Evolutionary conservation across 2,113 vertebrate genomes (phyloP), one percentile per base, ranked within the genome.

Genomic region (Notothenia coriiceps): DNA sequence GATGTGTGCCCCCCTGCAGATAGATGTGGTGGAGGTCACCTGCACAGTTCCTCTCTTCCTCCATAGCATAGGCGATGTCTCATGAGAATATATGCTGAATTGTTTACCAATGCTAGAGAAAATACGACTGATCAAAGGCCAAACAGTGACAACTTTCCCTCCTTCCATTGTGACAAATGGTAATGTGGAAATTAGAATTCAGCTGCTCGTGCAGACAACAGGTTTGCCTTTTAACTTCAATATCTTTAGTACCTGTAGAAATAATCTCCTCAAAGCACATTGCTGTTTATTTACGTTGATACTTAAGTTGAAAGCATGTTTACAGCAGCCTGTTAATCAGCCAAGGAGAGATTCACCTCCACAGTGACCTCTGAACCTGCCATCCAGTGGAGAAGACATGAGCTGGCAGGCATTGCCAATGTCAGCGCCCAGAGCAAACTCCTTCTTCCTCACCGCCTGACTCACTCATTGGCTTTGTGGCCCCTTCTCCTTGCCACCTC

Each of bases 331-430:
- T 79, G 86, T 82, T 86, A 86, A 79, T 93, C 88, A 89, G 84
- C 92, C 92, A 95, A 94, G 93, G 91, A 94, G 91, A 91, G 61
- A 49, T 80, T 94, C 93, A 94, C 93, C 93, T 94, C 93, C 88
- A 91, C 80, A 77, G 77, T 88, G 90, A 95, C 94, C 93, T 91
- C 80, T 88, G 92, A 94, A 92, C 92, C 90, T 92, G 90, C 89
- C 86, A 87, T 92, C 87, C 93, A 91, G 88, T 69, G 55, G 93
- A 92, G 88, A 85, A 93, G 93, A 93, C 90, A 89, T 82, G 91
- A 91, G 91, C 94, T 94, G 94, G 94, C 94, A 94, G 92, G 81
- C 91, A 82, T 92, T 70, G 84, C 85, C 85, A 86, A 74, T 88
- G 89, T 94, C 92, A 90, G 87, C 83, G 91, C 89, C 92, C 89